Base-by-base conservation (phyloP, 2,113 vertebrate species). In the Mixornis gularis region DNA sequence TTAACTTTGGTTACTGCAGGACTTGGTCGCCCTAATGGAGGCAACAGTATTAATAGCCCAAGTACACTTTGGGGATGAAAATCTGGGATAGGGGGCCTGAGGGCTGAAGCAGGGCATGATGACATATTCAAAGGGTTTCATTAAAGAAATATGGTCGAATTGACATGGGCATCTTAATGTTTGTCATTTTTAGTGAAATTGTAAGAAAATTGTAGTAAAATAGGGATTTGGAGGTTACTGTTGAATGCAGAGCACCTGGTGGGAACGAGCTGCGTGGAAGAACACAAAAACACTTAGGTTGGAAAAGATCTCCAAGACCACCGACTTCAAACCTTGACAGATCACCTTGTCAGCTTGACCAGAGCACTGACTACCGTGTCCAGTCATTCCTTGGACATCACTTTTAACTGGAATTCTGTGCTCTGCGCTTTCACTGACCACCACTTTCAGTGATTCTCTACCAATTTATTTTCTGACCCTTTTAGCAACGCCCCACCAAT, bases 71-170 rank as follows among this genome's bases (percentile, higher is more conserved):
- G 8, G 24, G 36, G 41, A 44, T 46, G 12, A 27, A 53, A 34
- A 36, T 40, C 19, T 1, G 9, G 15, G 34, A 3, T 1, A 1
- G 4, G 17, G 17, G 12, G 9, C 2, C 55, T 30, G 25, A 51
- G 13, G 29, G 27, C 18, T 21, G 9, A 32, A 43, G 22, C 1
- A 2, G 29, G 27, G 9, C 13, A 15, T 0, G 9, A 55, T 0
- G 46, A 44, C 14, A 10, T 21, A 30, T 12, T 12, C 6, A 2
- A 46, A n/a, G 17, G 13, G 9, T 7, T 40, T 41, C 17, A 29
- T 46, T 55, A 20, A 43, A 68, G 38, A 59, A 34, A 29, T n/a
- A 15, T 1, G 13, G 25, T 30, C 4, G 0, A 53, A 34, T 3
- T 17, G 29, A 30, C 20, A 34, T 0, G 4, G 13, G 25, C 12